Base-by-base conservation (phyloP, 2,888 invertebrate species). In the Drosophila melanocephala region DNA sequence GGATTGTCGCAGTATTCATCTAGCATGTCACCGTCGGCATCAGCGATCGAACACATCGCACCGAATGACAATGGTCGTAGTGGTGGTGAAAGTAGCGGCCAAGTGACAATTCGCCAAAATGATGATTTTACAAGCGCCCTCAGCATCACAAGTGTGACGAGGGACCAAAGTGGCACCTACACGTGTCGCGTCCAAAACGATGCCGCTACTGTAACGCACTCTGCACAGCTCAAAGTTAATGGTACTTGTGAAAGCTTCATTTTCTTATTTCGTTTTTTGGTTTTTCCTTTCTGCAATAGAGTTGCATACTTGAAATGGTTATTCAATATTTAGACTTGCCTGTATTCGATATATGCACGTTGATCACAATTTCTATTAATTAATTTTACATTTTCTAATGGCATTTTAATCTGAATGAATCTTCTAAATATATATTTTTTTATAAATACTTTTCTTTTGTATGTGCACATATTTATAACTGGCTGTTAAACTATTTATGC, bases 81-180 rank as follows among this genome's bases (percentile, higher is more conserved):
- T 79, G 91, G 93, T 84, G 87, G 82, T 83, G 84, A 84, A 75
- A 90, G 92, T 94, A 92, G 93, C 93, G 94, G 94, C 93, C 92
- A 93, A 90, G 94, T 95, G 91, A 94, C 94, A 93, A 94, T 95
- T 91, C 94, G 94, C 89, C 95, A 95, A 93, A 94, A 95, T 93
- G 95, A 95, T 92, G 94, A 95, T 92, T 95, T 95, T 93, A 95
- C 95, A 90, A 94, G 94, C 92, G 94, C 95, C 85, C 93, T 95
- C 89, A 95, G 95, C 93, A 95, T 95, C 92, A 94, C 94, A 90
- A 94, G 94, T 93, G 94, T 95, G 91, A 94, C 94, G 90, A 94
- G 94, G 90, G 93, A 94, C 86, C 95, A 95, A 92, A 94, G 94
- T 89, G 95, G 95, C 94, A 95, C 94, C 78, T 95, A 95, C 91